Base-by-base conservation (phyloP, 2,888 invertebrate species). In the Acronicta psi region DNA sequence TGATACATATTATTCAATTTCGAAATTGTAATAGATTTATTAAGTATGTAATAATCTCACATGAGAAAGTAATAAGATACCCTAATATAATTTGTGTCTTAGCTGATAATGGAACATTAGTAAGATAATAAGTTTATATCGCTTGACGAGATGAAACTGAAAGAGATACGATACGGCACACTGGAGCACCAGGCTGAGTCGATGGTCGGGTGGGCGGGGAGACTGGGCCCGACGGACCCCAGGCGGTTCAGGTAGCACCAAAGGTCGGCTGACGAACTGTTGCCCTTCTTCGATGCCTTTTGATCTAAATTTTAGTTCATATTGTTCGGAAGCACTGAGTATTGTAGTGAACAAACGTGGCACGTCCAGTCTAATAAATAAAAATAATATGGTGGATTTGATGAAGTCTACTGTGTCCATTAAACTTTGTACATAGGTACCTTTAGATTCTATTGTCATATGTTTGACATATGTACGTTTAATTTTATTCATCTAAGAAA, bases 401-500 rank as follows among this genome's bases (percentile, higher is more conserved):
- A 76, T 80, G 37, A 66, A 80, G 84, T 82, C 85, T 83, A 78
- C 82, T 80, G 77, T 84, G 90, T 90, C 88, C 91, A 89, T 85
- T 86, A 80, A 84, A 88, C 80, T 84, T 84, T 92, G 92, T 93
- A 93, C 85, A 93, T 94, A 93, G 85, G 66, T 90, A 91, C 90
- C 91, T 90, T 87, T 93, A 92, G 92, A 91, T 90, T 92, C 84
- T 94, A 93, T 90, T 86, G 93, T 91, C 93, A 91, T 93, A 94
- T 94, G 93, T 94, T 89, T 90, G 92, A 94, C 93, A 93, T 94
- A 93, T 93, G 93, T 83, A 86, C 82, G 83, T 91, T 92, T 94
- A 92, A 91, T 93, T 93, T 93, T 93, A 93, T 93, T 93, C 93
- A 92, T 93, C 93, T 93, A 93, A 92, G 90, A 91, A 93, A 93